A percentile compares a stretch with the other conserved stretches of the same genome.
phyloP scores from a whole-genome alignment of 2,888 invertebrate genomes.

The Harpagoxenus sublaevis region DNA sequence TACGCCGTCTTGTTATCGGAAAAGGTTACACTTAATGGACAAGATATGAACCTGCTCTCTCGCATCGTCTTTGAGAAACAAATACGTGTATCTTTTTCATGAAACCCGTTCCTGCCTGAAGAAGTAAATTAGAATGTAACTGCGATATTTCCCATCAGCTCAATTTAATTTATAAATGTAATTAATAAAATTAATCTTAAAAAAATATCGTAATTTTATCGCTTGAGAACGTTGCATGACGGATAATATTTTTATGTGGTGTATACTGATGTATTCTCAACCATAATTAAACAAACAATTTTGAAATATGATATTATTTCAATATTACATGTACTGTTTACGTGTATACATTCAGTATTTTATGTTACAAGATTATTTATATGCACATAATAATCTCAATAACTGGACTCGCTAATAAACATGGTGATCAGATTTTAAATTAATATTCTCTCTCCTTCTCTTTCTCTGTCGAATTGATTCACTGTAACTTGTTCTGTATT shows the following conservation, averaged over 20 bases:
- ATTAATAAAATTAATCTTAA: not conserved
- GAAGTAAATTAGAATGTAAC: not conserved
- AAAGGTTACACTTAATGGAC: slow-evolving; percentile 20
- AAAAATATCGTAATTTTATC: slow-evolving; percentile 8
- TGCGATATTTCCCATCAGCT: not conserved
- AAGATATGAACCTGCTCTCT: not conserved
- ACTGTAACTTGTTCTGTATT: not conserved
- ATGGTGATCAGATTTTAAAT: not conserved
- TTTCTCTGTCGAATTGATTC: not conserved
- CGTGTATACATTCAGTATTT: not conserved
- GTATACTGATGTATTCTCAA: not conserved
- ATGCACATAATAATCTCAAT: not conserved
- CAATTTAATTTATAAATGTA: slow-evolving; percentile 5
- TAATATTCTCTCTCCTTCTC: not conserved
- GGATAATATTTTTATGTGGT: not conserved
- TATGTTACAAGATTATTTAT: not conserved
- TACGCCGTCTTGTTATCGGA: not conserved
- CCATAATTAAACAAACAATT: not conserved
- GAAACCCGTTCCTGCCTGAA: not conserved
- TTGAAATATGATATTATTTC: not conserved
- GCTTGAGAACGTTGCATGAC: not conserved
- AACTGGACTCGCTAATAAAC: not conserved
- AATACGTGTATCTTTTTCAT: not conserved
- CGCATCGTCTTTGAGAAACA: not conserved
- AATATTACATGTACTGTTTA: not conserved